Evolutionary conservation across 2,888 invertebrate genomes (phyloP).

Genomic region (Gnatocerus cornutus): DNA sequence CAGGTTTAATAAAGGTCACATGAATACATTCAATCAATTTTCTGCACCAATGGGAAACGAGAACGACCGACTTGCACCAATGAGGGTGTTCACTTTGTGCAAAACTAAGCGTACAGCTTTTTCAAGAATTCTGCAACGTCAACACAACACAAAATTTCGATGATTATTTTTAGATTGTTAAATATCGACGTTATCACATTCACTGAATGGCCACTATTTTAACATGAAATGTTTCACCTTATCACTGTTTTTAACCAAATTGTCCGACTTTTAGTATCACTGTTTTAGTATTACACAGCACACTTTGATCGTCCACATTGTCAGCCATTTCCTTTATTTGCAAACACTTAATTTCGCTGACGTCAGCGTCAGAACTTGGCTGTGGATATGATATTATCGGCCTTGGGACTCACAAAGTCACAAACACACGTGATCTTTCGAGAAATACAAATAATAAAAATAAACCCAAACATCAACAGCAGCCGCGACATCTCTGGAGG

Average conservation of each 20-base stretch:
- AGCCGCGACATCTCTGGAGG: too few relatives aligned
- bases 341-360: constrained; percentile 46
- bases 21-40: constrained; percentile 64
- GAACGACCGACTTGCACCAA: constrained; percentile 55
- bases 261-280: constrained; percentile 18
- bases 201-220: constrained; percentile 16
- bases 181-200: constrained; percentile 31
- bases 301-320: constrained; percentile 41
- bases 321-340: constrained; percentile 47
- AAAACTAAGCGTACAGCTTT: constrained; percentile 58
- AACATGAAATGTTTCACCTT: not conserved
- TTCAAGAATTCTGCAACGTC: constrained; percentile 56
- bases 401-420: constrained; percentile 39
- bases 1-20: constrained; percentile 64
- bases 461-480: constrained; percentile 38
- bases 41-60: constrained; percentile 56
- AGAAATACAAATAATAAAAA: constrained; percentile 35
- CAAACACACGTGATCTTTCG: constrained; percentile 42
- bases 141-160: constrained; percentile 49
- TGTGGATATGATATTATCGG: constrained; percentile 37
- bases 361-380: constrained; percentile 44
- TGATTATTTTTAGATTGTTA: constrained; percentile 36
- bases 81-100: constrained; percentile 54
- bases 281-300: constrained; percentile 35
- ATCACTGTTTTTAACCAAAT: constrained; percentile 9